These are phyloP conservation scores for Siniperca undulata DNA, from an alignment of 2,797 vertebrate genomes.

Conservation along the genomic window DNA sequence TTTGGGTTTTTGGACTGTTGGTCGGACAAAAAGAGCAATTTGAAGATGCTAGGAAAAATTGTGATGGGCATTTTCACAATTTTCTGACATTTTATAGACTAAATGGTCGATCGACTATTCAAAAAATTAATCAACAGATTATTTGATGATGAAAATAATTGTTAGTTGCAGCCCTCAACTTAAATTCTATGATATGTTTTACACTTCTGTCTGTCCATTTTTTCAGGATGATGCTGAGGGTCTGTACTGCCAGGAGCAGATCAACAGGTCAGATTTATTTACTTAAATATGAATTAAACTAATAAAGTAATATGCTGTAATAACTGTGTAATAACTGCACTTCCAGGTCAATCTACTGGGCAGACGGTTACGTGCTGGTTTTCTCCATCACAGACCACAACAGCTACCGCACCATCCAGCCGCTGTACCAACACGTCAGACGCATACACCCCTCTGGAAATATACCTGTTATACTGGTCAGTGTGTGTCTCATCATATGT, in stretches of 20 bases:
- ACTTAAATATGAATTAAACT: background rate
- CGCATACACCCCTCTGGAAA: constrained; percentile 93
- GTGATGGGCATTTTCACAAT: too few relatives aligned
- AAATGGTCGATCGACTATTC: too few relatives aligned
- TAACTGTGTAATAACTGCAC: background rate
- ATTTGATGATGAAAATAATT: background rate
- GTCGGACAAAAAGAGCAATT: background rate
- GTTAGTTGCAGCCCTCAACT: background rate
- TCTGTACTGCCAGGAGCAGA: constrained; percentile 94
- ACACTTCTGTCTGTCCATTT: constrained; percentile 2
- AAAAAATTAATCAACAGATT: too few relatives aligned
- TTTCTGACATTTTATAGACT: too few relatives aligned
- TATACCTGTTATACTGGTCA: constrained; percentile 91
- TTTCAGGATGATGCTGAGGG: constrained; percentile 89
- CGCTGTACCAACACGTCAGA: constrained; percentile 92
- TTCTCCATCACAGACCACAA: constrained; percentile 94
- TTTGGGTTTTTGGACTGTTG: background rate
- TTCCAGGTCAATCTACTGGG: constrained; percentile 94
- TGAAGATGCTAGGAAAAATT: background rate
- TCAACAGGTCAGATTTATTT: constrained; percentile 81
- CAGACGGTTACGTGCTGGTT: constrained; percentile 93
- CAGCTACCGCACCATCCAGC: constrained; percentile 91
- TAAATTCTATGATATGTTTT: background rate
- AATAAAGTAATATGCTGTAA: background rate
- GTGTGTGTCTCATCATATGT: constrained; percentile 22